phyloP scores from a whole-genome alignment of 2,113 vertebrate species.

The Scytalopus superciliaris region DNA sequence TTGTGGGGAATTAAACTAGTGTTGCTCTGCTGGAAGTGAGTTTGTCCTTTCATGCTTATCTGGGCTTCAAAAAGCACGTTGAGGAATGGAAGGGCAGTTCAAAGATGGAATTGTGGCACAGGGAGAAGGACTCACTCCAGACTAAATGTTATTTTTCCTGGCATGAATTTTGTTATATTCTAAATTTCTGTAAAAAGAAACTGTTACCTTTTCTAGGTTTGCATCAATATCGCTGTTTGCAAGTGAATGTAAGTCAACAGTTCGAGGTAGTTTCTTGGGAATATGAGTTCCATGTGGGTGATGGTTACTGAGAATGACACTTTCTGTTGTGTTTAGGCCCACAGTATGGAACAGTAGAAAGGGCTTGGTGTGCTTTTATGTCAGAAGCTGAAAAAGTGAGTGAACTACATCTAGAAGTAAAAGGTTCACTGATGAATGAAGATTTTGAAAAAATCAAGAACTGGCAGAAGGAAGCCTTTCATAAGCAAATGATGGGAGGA shows the following conservation, averaged over 20 bases:
- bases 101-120: neutral
- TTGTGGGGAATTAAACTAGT: neutral
- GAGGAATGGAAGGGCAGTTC: neutral
- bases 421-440: slow-evolving; percentile 88
- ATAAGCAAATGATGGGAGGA: slow-evolving; percentile 98
- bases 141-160: neutral
- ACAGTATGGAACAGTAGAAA: slow-evolving; percentile 94
- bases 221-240: neutral
- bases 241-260: neutral
- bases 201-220: neutral
- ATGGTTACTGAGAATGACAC: slow-evolving; percentile 49
- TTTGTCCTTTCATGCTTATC: neutral
- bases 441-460: slow-evolving; percentile 99
- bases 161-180: neutral
- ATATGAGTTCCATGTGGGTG: slow-evolving; percentile 49
- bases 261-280: slow-evolving; percentile 36
- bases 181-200: neutral
- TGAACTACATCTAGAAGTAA: slow-evolving; percentile 95
- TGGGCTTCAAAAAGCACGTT: neutral
- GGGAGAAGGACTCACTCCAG: neutral
- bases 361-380: slow-evolving; percentile 90
- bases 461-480: slow-evolving; percentile 96
- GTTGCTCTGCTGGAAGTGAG: neutral
- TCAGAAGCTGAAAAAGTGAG: slow-evolving; percentile 95
- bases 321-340: slow-evolving; percentile 81